Conservation (phyloP, 2,797 vertebrate species). For the Enteromius argenteus region DNA sequence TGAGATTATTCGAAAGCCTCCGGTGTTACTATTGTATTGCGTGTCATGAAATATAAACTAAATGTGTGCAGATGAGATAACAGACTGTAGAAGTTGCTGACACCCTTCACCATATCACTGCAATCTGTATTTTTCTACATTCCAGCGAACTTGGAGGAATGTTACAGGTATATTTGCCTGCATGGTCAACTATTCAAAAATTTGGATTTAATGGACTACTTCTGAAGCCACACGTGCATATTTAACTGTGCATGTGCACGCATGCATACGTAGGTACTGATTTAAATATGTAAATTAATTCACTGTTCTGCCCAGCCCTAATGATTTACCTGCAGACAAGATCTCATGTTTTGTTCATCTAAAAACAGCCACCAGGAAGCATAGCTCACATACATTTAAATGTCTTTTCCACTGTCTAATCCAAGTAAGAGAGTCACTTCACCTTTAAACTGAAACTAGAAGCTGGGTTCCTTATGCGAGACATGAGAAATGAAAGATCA, state of each 20-base stretch:
- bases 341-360: constrained; percentile 29
- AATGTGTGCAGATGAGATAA: constrained; percentile 16
- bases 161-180: constrained; percentile 22
- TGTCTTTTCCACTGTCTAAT: constrained; percentile 6
- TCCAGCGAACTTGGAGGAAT: neutral
- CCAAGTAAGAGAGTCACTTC: constrained; percentile 48
- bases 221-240: neutral
- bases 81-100: neutral
- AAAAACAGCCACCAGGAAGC: constrained; percentile 33
- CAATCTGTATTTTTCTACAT: constrained; percentile 15
- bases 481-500: constrained; percentile 3
- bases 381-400: constrained; percentile 28
- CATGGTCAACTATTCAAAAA: neutral
- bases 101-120: constrained; percentile 1
- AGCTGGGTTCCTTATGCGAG: constrained; percentile 6
- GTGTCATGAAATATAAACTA: neutral
- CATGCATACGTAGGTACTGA: neutral
- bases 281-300: constrained; percentile 6
- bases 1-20: neutral
- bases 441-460: constrained; percentile 57
- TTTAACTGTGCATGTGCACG: neutral
- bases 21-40: neutral
- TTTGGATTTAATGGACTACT: neutral
- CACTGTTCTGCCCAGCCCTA: neutral
- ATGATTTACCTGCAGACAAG: constrained; percentile 31